Evolutionary conservation across 35 echinoderm and acorn worm genomes (phyloP).

Genomic region (Stichopus chloronotus): DNA sequence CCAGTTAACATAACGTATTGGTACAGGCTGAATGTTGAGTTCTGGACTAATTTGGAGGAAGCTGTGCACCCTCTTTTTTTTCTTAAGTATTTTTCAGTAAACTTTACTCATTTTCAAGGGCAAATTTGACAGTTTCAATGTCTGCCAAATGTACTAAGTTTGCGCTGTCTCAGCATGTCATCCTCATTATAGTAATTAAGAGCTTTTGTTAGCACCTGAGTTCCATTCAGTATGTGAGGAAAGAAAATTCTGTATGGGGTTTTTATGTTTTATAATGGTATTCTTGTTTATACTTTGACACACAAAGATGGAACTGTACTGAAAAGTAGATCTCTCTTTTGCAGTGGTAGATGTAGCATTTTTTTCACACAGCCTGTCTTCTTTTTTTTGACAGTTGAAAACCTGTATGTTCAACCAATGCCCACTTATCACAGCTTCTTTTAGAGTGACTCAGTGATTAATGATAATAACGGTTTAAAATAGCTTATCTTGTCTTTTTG

Average conservation of each 20-base stretch:
- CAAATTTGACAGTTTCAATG: too few relatives aligned
- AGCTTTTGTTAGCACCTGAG: background rate
- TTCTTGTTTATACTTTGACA: constrained; percentile 53
- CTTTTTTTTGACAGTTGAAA: constrained; percentile 23
- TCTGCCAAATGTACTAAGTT: too few relatives aligned
- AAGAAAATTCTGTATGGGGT: constrained; percentile 13
- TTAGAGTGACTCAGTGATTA: constrained; percentile 48
- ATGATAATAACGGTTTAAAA: constrained; percentile 43
- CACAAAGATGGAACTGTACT: constrained; percentile 16
- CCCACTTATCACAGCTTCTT: constrained; percentile 34
- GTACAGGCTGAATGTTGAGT: constrained; percentile 29
- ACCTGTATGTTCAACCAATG: constrained; percentile 34
- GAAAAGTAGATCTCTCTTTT: constrained; percentile 41
- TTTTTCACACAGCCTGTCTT: constrained; percentile 35
- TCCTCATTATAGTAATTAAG: background rate
- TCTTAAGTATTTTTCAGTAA: background rate
- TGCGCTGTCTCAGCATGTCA: too few relatives aligned
- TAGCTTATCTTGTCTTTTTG: constrained; percentile 50
- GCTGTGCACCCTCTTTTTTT: background rate
- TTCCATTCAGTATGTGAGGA: background rate
- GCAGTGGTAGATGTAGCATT: constrained; percentile 43
- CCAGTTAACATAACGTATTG: background rate
- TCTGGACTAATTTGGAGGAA: background rate
- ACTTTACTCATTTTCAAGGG: too few relatives aligned
- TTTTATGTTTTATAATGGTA: constrained; percentile 55